phyloP scores from a whole-genome alignment of 2,113 vertebrate genomes.

The Oryzias curvinotus region DNA sequence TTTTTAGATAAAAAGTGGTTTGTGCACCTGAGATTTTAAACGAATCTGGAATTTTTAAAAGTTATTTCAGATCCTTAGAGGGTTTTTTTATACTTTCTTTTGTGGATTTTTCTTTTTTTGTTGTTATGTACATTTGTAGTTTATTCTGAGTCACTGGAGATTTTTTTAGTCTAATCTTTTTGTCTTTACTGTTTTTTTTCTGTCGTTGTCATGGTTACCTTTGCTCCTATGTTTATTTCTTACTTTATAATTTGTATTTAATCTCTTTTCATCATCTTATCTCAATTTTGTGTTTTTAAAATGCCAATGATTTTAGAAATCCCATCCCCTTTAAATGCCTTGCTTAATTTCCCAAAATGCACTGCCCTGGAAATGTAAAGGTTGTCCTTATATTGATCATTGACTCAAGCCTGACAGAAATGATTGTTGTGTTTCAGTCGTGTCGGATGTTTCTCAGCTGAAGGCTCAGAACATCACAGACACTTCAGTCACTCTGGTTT shows the following conservation, averaged over 20 bases:
- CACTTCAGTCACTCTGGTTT: slow-evolving; percentile 76
- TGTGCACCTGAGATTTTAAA: no score
- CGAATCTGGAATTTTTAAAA: no score
- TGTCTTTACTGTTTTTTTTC: neutral
- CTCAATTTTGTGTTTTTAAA: no score
- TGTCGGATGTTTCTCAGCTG: slow-evolving; percentile 70
- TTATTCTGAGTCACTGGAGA: neutral
- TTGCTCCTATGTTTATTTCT: neutral
- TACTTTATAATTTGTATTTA: neutral
- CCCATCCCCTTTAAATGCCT: no score
- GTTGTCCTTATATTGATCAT: neutral
- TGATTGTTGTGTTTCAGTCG: slow-evolving; percentile 57
- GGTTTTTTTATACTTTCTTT: no score
- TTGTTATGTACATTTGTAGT: neutral
- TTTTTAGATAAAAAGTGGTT: no score
- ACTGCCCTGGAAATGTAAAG: no score
- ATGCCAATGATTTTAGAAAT: no score
- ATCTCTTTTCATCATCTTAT: no score
- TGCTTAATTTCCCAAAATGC: no score
- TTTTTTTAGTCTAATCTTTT: neutral
- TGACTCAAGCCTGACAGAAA: neutral
- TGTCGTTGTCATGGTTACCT: neutral
- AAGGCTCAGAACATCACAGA: slow-evolving; percentile 75
- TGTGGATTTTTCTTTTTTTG: neutral
- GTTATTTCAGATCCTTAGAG: no score